Evolutionary conservation across 2,113 vertebrate genomes (phyloP).

Genomic region (Phylloscopus trochiloides): DNA sequence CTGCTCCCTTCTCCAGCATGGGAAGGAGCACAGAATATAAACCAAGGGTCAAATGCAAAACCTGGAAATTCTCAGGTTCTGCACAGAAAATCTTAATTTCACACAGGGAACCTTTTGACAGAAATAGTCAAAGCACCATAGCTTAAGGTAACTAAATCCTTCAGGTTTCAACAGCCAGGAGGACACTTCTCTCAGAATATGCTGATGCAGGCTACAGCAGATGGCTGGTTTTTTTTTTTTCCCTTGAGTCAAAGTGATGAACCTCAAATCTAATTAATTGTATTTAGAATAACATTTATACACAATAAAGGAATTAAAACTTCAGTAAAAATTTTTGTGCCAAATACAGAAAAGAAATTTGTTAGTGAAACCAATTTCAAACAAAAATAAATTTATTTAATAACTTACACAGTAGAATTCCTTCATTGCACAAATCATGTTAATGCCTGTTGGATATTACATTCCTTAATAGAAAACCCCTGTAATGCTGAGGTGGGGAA

Average conservation of each 20-base stretch:
- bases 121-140: rapidly evolving
- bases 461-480: constrained; percentile 2
- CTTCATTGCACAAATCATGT: constrained; percentile 45
- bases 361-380: constrained; percentile 48
- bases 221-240: background rate
- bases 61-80: background rate
- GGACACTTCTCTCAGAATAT: background rate
- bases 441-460: background rate
- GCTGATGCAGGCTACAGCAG: background rate
- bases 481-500: background rate
- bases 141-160: background rate
- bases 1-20: background rate
- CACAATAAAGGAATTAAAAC: background rate
- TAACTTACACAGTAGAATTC: constrained; percentile 43
- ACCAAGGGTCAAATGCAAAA: background rate
- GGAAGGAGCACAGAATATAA: background rate
- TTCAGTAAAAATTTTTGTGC: background rate
- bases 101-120: background rate
- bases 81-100: background rate
- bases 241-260: background rate
- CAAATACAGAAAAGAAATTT: background rate
- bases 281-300: background rate
- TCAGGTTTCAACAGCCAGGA: background rate
- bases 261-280: background rate
- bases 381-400: constrained; percentile 77